A percentile compares a stretch with the other conserved stretches of the same genome.
These are phyloP conservation scores for Sterrhoptilus dennistouni DNA, from an alignment of 2,113 vertebrate species.

Conservation along the genomic window DNA sequence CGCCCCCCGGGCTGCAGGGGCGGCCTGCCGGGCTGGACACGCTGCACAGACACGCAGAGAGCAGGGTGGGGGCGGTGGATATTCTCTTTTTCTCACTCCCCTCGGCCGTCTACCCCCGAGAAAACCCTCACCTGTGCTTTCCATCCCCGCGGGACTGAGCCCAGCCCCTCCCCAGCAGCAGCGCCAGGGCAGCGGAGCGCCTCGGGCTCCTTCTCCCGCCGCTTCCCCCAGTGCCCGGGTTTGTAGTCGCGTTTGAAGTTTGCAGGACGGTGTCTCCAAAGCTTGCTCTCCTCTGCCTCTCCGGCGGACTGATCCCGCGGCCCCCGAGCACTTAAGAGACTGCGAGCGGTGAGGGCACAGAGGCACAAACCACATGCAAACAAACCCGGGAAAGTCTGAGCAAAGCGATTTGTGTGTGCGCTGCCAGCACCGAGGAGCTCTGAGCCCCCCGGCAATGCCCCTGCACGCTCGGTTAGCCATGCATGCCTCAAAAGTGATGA, in stretches of 20 bases:
- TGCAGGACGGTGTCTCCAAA: neutral
- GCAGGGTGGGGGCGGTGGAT: neutral
- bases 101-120: neutral
- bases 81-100: neutral
- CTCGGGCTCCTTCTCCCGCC: neutral
- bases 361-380: slow-evolving; percentile 47
- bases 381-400: neutral
- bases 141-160: neutral
- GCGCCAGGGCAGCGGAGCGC: neutral
- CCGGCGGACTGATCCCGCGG: neutral
- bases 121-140: neutral
- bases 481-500: slow-evolving; percentile 58
- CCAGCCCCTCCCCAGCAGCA: neutral
- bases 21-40: slow-evolving; percentile 16
- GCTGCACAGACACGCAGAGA: neutral
- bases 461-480: slow-evolving; percentile 36
- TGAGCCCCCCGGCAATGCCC: neutral
- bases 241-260: neutral
- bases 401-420: neutral
- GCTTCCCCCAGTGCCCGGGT: neutral
- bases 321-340: neutral
- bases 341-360: neutral
- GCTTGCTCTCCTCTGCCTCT: neutral
- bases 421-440: neutral
- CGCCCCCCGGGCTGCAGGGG: neutral